These are phyloP conservation scores for Cotesia chilonis DNA, from an alignment of 1,140 invertebrate species.

Conservation along the genomic window DNA sequence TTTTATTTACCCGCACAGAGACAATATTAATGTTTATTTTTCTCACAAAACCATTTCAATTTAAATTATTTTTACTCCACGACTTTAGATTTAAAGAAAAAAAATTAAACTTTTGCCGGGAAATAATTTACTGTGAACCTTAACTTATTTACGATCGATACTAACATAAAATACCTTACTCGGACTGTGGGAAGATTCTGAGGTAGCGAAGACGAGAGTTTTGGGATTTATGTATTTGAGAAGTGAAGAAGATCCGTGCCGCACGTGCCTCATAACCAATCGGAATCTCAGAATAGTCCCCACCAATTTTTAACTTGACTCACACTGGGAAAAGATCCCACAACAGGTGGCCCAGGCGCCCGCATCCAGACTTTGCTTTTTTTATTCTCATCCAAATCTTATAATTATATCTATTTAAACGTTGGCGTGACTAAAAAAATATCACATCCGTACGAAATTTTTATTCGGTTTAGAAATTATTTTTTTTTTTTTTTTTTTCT, in stretches of 20 bases:
- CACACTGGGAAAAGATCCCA: slow-evolving; percentile 38
- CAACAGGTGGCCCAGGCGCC: slow-evolving; percentile 61
- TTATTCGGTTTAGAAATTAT: neutral
- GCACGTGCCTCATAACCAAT: slow-evolving; percentile 64
- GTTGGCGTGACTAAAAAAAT: slow-evolving; percentile 7
- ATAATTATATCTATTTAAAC: neutral
- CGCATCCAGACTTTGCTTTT: slow-evolving; percentile 14
- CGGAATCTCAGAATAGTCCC: slow-evolving; percentile 24
- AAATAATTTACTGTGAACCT: neutral
- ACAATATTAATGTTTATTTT: neutral
- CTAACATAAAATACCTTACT: slow-evolving; percentile 25
- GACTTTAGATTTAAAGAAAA: no score
- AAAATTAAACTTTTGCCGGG: neutral
- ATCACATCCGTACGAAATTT: neutral
- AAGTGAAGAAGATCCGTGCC: slow-evolving; percentile 58
- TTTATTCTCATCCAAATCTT: neutral
- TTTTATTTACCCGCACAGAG: slow-evolving; percentile 55
- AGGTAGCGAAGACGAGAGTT: slow-evolving; percentile 41
- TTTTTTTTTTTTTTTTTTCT: neutral
- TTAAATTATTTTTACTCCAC: neutral
- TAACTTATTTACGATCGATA: slow-evolving; percentile 3
- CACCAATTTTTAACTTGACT: slow-evolving; percentile 40
- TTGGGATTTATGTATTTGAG: slow-evolving; percentile 60
- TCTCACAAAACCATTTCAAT: neutral
- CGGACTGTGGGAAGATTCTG: slow-evolving; percentile 53